Percentiles rank a stretch among this genome's conserved stretches.
phyloP scores from a whole-genome alignment of 2,888 invertebrate species.

The Neoscelio sp. region DNA sequence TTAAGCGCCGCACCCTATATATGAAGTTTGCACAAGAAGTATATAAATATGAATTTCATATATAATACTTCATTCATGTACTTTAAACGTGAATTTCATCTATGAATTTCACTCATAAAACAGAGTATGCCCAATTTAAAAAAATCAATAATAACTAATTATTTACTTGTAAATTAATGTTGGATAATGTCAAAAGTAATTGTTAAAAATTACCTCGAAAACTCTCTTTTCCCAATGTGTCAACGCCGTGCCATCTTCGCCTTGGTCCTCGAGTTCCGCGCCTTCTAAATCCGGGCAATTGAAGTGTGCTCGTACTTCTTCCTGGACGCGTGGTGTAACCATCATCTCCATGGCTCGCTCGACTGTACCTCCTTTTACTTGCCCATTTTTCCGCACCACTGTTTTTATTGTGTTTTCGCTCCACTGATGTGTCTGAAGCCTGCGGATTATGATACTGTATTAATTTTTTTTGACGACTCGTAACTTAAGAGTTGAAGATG shows the following conservation, averaged over 20 bases:
- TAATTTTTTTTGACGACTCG: slow-evolving; percentile 3
- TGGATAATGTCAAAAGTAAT: background rate
- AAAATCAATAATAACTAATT: no score
- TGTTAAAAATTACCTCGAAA: slow-evolving; percentile 90
- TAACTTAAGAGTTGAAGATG: background rate
- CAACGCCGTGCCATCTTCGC: slow-evolving; percentile 97
- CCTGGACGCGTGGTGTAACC: slow-evolving; percentile 95
- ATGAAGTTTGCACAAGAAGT: no score
- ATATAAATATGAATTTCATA: no score
- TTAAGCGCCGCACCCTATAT: no score
- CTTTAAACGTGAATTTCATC: no score
- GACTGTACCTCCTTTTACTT: slow-evolving; percentile 90
- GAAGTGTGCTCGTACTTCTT: slow-evolving; percentile 95
- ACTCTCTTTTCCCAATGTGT: slow-evolving; percentile 99
- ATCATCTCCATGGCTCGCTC: slow-evolving; percentile 92
- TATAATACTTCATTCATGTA: no score
- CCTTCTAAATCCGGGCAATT: slow-evolving; percentile 95
- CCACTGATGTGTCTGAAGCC: slow-evolving; percentile 97
- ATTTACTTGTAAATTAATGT: background rate
- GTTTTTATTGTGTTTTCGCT: slow-evolving; percentile 94
- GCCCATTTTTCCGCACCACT: slow-evolving; percentile 89
- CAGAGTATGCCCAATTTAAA: no score
- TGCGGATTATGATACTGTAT: slow-evolving; percentile 78
- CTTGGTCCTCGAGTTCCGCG: slow-evolving; percentile 99
- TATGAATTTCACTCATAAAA: no score